These are phyloP conservation scores for Trachelus iudaicus DNA, from an alignment of 2,888 invertebrate species.

Conservation along the genomic window DNA sequence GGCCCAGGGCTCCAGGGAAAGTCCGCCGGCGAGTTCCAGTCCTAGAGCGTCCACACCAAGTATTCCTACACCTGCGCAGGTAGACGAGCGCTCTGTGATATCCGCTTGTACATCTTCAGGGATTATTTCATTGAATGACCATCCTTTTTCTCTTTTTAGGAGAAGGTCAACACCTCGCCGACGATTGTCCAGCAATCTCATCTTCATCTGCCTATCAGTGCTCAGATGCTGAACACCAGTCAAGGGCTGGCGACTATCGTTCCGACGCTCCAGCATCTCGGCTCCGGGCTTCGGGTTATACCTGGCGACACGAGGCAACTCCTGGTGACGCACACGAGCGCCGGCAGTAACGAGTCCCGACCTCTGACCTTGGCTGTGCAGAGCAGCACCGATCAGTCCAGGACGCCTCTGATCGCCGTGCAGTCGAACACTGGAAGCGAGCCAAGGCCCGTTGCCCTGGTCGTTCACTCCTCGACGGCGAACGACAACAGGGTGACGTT, in stretches of 20 bases:
- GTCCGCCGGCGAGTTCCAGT: constrained; percentile 60
- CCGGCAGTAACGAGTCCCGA: constrained; percentile 53
- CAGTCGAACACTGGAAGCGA: constrained; percentile 60
- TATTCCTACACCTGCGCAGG: constrained; percentile 61
- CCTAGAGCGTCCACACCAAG: constrained; percentile 57
- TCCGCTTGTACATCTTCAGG: not conserved
- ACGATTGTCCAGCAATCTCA: constrained; percentile 51
- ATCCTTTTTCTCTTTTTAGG: constrained; percentile 33
- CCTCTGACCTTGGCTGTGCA: constrained; percentile 55
- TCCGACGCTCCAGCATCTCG: constrained; percentile 61
- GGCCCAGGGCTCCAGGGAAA: constrained; percentile 59
- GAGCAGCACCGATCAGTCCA: constrained; percentile 52
- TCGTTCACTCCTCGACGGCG: constrained; percentile 61
- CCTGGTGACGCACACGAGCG: constrained; percentile 54
- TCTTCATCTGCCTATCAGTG: constrained; percentile 59
- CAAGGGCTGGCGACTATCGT: constrained; percentile 62
- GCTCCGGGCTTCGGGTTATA: constrained; percentile 58
- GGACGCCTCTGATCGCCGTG: constrained; percentile 36
- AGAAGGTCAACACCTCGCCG: constrained; percentile 53
- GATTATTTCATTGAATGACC: not conserved
- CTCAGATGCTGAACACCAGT: constrained; percentile 61
- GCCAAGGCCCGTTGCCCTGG: constrained; percentile 61
- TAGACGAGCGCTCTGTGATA: constrained; percentile 25
- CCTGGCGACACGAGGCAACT: constrained; percentile 61
- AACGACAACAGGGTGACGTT: constrained; percentile 63